phyloP scores from a whole-genome alignment of 2,888 invertebrate genomes.

The Galerucella calmariensis region DNA sequence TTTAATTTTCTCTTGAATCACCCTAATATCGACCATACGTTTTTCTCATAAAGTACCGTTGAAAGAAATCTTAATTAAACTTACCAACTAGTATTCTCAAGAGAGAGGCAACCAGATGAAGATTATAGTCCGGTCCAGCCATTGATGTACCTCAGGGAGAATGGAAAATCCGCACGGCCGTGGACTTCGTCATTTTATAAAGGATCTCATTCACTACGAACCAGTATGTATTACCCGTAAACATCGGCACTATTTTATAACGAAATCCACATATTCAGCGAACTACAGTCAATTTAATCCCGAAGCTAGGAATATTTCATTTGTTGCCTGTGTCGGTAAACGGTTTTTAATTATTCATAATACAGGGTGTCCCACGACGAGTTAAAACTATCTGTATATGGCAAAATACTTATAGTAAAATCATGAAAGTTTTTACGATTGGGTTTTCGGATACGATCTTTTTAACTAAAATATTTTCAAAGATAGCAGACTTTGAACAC shows the following conservation, averaged over 20 bases:
- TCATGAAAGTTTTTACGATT: too few relatives aligned
- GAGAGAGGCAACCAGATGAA: slow-evolving; percentile 71
- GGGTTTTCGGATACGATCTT: too few relatives aligned
- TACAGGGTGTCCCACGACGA: too few relatives aligned
- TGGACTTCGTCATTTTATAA: slow-evolving; percentile 38
- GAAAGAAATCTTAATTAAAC: slow-evolving; percentile 54
- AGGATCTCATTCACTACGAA: slow-evolving; percentile 35
- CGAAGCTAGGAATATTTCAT: neutral
- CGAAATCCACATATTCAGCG: slow-evolving; percentile 16
- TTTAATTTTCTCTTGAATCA: too few relatives aligned
- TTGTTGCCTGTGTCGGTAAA: neutral
- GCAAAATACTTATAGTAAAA: too few relatives aligned
- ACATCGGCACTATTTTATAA: slow-evolving; percentile 22
- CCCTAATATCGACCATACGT: neutral
- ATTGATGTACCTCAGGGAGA: slow-evolving; percentile 63
- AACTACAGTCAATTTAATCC: slow-evolving; percentile 18
- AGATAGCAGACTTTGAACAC: too few relatives aligned
- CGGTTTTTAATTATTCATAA: slow-evolving; percentile 1
- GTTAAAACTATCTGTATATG: too few relatives aligned
- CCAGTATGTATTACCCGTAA: slow-evolving; percentile 33
- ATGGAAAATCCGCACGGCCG: slow-evolving; percentile 42
- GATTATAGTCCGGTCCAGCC: slow-evolving; percentile 70
- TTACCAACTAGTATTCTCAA: slow-evolving; percentile 74
- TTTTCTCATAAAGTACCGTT: slow-evolving; percentile 1
- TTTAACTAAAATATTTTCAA: too few relatives aligned